Evolutionary conservation across 1,140 invertebrate species (phyloP).

Genomic region (Drosophila insularis): DNA sequence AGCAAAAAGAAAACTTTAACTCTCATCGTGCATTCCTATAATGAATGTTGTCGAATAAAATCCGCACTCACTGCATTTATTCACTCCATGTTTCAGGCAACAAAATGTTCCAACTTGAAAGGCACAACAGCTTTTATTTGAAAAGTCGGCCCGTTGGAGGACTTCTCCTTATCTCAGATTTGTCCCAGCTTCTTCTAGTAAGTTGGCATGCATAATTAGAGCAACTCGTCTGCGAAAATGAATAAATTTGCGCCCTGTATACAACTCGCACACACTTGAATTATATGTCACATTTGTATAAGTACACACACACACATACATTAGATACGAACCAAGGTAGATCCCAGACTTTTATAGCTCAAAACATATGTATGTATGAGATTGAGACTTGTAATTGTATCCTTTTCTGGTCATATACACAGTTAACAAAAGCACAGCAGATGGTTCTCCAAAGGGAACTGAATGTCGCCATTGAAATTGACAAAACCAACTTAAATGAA

Average conservation of each 20-base stretch:
- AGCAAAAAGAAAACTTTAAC: background rate
- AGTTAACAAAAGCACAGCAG: background rate
- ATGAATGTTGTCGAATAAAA: constrained; percentile 1
- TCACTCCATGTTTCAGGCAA: constrained; percentile 3
- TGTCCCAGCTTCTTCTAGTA: background rate
- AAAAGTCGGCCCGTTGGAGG: background rate
- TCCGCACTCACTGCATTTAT: background rate
- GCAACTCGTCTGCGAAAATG: constrained; percentile 63
- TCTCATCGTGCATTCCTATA: background rate
- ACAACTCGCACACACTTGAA: constrained; percentile 39
- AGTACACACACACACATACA: constrained; percentile 10
- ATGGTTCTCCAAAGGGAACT: background rate
- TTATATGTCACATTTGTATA: constrained; percentile 19
- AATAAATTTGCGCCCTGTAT: constrained; percentile 62
- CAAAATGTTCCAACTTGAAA: constrained; percentile 24
- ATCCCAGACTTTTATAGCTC: background rate
- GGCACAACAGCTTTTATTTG: constrained; percentile 6
- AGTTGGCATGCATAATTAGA: constrained; percentile 63
- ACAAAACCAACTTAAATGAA: background rate
- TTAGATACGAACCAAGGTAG: constrained; percentile 2
- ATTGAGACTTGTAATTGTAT: background rate
- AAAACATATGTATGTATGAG: background rate
- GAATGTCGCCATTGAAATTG: background rate
- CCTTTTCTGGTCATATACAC: background rate
- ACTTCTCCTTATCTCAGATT: background rate